Percentiles rank a stretch among this genome's conserved stretches.
Conservation (phyloP, 1,140 invertebrate genomes). For the Cotesia chilonis region DNA sequence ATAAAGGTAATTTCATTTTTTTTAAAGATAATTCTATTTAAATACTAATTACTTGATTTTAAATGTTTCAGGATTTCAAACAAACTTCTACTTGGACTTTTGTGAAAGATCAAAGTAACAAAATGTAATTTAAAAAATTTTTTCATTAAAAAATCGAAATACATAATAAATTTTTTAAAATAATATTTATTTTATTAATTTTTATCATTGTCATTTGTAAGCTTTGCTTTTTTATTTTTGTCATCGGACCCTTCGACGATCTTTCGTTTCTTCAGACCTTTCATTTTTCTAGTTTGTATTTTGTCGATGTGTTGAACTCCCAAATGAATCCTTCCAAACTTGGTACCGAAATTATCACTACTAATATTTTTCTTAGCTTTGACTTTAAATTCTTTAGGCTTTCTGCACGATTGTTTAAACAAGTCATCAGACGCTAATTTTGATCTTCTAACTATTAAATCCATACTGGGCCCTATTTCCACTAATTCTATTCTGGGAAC, state of each 20-base stretch:
- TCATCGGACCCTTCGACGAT: constrained; percentile 58
- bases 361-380: constrained; percentile 93
- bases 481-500: constrained; percentile 90
- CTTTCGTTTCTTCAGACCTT: constrained; percentile 81
- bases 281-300: constrained; percentile 94
- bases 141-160: constrained; percentile 28
- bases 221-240: constrained; percentile 46
- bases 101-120: constrained; percentile 29
- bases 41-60: constrained; percentile 16
- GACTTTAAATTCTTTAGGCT: constrained; percentile 84
- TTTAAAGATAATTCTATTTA: background rate
- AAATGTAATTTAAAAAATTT: too few relatives aligned
- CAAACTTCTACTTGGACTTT: constrained; percentile 68
- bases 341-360: constrained; percentile 86
- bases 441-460: constrained; percentile 84
- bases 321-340: constrained; percentile 92
- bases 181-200: too few relatives aligned
- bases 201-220: too few relatives aligned
- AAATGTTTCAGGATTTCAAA: constrained; percentile 66
- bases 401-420: constrained; percentile 85
- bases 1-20: constrained; percentile 59
- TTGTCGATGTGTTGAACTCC: constrained; percentile 86
- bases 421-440: constrained; percentile 91
- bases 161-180: background rate
- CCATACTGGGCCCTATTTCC: constrained; percentile 94